Evolutionary conservation across 2,113 vertebrate species (phyloP).

Genomic region (Lycaon pictus): DNA sequence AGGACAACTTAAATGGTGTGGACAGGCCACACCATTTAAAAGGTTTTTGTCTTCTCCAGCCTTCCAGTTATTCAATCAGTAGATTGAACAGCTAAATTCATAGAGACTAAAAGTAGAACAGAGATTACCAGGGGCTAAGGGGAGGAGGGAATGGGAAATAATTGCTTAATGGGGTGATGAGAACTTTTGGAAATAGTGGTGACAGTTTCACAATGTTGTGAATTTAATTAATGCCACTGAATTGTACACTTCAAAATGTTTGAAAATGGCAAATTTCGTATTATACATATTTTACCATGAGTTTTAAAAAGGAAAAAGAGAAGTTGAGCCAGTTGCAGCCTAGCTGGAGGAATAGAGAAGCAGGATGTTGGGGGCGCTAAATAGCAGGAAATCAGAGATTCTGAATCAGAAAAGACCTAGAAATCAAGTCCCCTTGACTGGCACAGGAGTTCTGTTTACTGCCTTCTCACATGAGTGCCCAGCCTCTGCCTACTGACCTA

Average conservation of each 20-base stretch:
- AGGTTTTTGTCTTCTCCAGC: background rate
- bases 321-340: background rate
- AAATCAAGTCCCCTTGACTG: too few relatives aligned
- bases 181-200: background rate
- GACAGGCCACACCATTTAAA: background rate
- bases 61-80: background rate
- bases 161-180: background rate
- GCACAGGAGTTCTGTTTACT: background rate
- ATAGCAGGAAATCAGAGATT: background rate
- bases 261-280: slow-evolving; percentile 20
- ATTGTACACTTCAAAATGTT: background rate
- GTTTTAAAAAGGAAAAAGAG: background rate
- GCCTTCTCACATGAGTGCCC: background rate
- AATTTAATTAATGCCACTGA: background rate
- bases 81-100: background rate
- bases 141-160: background rate
- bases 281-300: background rate
- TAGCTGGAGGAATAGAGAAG: background rate
- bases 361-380: background rate
- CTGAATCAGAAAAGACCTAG: background rate
- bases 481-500: background rate
- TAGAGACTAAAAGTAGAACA: background rate
- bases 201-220: background rate
- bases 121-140: background rate
- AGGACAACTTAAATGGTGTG: too few relatives aligned